Evolutionary conservation across 1,140 invertebrate genomes (phyloP), one percentile per base, ranked within the genome.

Genomic region (Lepidurus couesii): DNA sequence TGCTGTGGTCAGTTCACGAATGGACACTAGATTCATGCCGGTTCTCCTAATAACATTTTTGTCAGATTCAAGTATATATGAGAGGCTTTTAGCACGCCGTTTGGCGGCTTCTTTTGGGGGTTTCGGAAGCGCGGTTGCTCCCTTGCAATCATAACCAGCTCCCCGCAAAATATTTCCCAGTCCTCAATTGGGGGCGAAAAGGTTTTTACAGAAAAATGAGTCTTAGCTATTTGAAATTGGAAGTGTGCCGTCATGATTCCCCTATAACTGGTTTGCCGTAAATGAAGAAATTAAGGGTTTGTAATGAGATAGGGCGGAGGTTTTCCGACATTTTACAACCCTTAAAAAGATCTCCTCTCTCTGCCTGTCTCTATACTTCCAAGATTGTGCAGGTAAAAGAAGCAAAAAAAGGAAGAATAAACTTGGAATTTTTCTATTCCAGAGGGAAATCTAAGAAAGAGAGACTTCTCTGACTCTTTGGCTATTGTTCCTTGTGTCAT

Each of bases 281-380:
- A 65, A 65, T 65, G 53, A 65, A 65, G 53, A 21, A 65, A 65
- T 65, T 21, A 65, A 65, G 13, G 53, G 53, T 65, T 65, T 13
- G 16, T 65, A 65, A 65, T 13, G 7, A 65, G 53, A 65, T 13
- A 65, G 16, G 53, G 53, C 16, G 53, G 53, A 21, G 53, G 53
- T 13, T n/a, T 65, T 65, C 0, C 16, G 16, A 65, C 8, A 65
- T 65, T 65, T 65, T 65, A 65, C 53, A 65, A 65, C 53, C 53
- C 53, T 65, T 65, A 65, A 21, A 65, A 13, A 65, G 21, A 65
- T 13, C 16, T 65, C 53, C 16, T 65, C 53, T n/a, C 53, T 65
- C 21, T 65, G 0, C 1, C 7, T 21, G 34, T 34, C 34, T 34
- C 34, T 34, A 3, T 34, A 34, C 34, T 4, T 34, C 4, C 4